These are phyloP conservation scores for Amphiprion ocellaris DNA, from an alignment of 2,113 vertebrate genomes.

Conservation along the genomic window DNA sequence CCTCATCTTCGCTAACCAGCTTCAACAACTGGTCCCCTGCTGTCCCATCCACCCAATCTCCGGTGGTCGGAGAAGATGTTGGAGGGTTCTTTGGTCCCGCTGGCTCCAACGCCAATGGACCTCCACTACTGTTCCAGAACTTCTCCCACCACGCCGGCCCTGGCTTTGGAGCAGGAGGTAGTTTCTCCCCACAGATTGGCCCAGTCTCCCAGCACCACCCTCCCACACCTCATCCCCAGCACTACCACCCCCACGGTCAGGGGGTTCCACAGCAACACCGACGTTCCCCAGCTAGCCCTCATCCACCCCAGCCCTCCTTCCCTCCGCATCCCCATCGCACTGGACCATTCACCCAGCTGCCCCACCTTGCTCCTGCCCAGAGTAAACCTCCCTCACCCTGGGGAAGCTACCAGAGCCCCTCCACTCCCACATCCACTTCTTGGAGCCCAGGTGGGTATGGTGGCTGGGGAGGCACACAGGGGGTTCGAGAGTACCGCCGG, in stretches of 20 bases:
- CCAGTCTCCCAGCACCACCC: conserved; percentile 97
- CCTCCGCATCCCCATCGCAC: conserved; percentile 96
- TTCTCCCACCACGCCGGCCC: conserved; percentile 97
- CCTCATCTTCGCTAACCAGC: conserved; percentile 94
- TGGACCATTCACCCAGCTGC: conserved; percentile 96
- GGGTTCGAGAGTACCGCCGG: conserved; percentile 92
- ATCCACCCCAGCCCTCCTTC: conserved; percentile 94
- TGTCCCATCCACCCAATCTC: conserved; percentile 94
- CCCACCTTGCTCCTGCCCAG: conserved; percentile 95
- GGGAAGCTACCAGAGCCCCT: conserved; percentile 98
- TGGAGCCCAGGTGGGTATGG: conserved; percentile 96
- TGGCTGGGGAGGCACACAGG: conserved; percentile 97
- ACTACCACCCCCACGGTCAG: conserved; percentile 96
- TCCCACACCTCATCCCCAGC: conserved; percentile 94
- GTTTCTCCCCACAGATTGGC: conserved; percentile 97
- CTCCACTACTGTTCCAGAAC: conserved; percentile 96
- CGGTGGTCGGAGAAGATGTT: conserved; percentile 95
- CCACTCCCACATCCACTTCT: conserved; percentile 95
- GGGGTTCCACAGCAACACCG: conserved; percentile 87
- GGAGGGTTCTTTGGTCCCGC: conserved; percentile 95
- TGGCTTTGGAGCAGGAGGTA: conserved; percentile 91
- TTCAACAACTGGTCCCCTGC: conserved; percentile 99
- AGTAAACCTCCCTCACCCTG: conserved; percentile 97
- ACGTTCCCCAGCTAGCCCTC: conserved; percentile 91
- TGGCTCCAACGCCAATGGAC: conserved; percentile 93